Conservation (phyloP, 2,113 vertebrate genomes). For the Nerophis lumbriciformis region DNA sequence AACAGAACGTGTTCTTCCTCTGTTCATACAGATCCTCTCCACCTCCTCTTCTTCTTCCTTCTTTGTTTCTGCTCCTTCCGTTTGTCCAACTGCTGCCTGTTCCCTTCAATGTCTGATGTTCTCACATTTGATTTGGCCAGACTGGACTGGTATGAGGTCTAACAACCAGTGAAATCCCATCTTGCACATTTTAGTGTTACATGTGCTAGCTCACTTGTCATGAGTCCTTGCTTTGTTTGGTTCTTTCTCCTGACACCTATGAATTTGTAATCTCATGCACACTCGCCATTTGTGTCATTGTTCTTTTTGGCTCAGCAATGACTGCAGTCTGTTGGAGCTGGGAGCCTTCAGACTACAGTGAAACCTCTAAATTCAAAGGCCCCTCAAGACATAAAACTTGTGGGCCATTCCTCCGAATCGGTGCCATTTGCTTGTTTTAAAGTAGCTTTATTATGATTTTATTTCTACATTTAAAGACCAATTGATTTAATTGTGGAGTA, state of each 20-base stretch:
- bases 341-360: slow-evolving; percentile 25
- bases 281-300: slow-evolving; percentile 39
- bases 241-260: slow-evolving; percentile 32
- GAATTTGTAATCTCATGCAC: slow-evolving; percentile 38
- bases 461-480: too few species aligned
- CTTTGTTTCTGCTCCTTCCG: slow-evolving; percentile 21
- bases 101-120: slow-evolving; percentile 10
- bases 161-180: slow-evolving; percentile 3
- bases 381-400: too few species aligned
- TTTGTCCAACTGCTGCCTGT: slow-evolving; percentile 10
- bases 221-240: slow-evolving; percentile 21
- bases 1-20: slow-evolving; percentile 48
- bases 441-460: too few species aligned
- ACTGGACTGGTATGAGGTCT: slow-evolving; percentile 14
- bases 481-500: too few species aligned
- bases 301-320: slow-evolving; percentile 44
- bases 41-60: slow-evolving; percentile 29
- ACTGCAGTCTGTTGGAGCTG: slow-evolving; percentile 55
- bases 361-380: neutral
- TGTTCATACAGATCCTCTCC: slow-evolving; percentile 42
- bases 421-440: too few species aligned
- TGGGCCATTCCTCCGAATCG: too few species aligned
- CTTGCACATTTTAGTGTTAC: slow-evolving; percentile 15
- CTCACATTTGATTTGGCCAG: slow-evolving; percentile 22
- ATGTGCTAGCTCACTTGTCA: slow-evolving; percentile 25